Percentiles rank a stretch among this genome's conserved stretches.
Evolutionary conservation across 2,797 vertebrate species (phyloP).

Genomic region (Periparus ater): DNA sequence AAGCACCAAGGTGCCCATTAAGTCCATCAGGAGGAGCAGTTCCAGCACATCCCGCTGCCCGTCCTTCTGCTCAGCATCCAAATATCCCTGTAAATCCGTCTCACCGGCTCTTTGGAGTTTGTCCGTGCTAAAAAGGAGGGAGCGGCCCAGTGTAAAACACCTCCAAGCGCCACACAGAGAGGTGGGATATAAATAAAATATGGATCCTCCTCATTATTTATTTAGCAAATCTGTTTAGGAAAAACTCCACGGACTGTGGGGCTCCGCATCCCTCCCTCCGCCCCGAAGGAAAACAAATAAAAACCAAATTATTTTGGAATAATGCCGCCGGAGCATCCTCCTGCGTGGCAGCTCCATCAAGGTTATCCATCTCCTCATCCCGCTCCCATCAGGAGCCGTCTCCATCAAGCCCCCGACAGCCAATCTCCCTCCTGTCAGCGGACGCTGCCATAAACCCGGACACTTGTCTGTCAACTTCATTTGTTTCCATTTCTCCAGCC

Average conservation of each 20-base stretch:
- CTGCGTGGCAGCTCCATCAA: background rate
- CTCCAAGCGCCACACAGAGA: background rate
- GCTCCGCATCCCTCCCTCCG: background rate
- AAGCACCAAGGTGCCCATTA: background rate
- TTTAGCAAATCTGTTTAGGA: constrained; percentile 36
- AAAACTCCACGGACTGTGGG: background rate
- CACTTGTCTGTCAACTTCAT: constrained; percentile 46
- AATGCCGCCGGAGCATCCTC: background rate
- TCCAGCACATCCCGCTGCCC: background rate
- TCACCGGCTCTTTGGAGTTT: background rate
- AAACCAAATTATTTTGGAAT: background rate
- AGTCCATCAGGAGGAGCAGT: background rate
- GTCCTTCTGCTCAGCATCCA: background rate
- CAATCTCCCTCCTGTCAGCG: constrained; percentile 36
- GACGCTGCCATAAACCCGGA: constrained; percentile 31
- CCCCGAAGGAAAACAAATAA: constrained; percentile 2
- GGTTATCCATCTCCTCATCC: constrained; percentile 13
- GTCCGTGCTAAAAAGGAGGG: background rate
- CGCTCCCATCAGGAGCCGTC: background rate
- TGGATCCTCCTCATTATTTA: background rate
- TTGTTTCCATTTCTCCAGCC: constrained; percentile 45
- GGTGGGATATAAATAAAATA: constrained; percentile 39
- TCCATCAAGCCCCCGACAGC: constrained; percentile 17
- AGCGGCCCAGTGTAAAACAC: background rate
- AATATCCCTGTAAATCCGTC: background rate